A percentile compares a stretch with the other conserved stretches of the same genome.
Conservation (phyloP, 2,888 invertebrate genomes). For the Nymphalis urticae region DNA sequence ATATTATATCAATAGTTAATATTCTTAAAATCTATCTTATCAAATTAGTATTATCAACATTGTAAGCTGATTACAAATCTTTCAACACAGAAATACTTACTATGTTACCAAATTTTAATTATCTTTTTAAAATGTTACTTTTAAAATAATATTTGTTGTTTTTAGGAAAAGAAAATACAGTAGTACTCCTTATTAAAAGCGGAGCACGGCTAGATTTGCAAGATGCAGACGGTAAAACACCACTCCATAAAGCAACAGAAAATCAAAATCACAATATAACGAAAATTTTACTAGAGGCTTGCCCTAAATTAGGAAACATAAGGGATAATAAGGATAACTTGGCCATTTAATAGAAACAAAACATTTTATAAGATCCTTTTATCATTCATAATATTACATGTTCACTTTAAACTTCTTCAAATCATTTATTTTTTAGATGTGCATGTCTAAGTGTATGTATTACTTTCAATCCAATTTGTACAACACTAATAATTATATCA, state of each 20-base stretch:
- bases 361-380: background rate
- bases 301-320: conserved; percentile 58
- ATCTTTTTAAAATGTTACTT: no score
- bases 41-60: no score
- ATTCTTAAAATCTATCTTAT: no score
- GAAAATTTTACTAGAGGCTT: conserved; percentile 62
- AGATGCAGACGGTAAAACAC: conserved; percentile 91
- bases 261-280: conserved; percentile 76
- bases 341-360: conserved; percentile 48
- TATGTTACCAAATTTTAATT: no score
- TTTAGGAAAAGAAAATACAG: conserved; percentile 83
- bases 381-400: background rate
- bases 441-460: background rate
- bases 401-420: background rate
- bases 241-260: conserved; percentile 88
- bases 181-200: conserved; percentile 83
- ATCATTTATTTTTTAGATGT: background rate
- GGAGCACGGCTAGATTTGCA: conserved; percentile 84
- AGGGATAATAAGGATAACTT: conserved; percentile 70
- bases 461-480: conserved; percentile 9
- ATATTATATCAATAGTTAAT: no score
- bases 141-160: background rate
- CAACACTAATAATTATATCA: background rate
- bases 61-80: no score
- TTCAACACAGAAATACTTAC: no score